These are phyloP conservation scores for Arvicanthis niloticus DNA, from an alignment of 2,113 vertebrate species.

Conservation along the genomic window DNA sequence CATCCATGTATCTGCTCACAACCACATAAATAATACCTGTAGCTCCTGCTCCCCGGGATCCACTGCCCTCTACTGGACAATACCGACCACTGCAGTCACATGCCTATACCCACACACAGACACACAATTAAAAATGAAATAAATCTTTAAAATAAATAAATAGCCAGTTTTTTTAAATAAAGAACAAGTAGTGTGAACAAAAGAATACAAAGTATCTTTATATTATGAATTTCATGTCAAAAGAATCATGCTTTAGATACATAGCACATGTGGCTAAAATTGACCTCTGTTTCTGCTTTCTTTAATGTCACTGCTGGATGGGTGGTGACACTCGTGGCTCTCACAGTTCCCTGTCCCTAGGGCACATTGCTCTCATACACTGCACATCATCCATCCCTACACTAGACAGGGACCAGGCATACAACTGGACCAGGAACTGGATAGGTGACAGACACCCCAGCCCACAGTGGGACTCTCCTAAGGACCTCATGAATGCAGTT, in stretches of 20 bases:
- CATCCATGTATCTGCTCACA: no score
- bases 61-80: background rate
- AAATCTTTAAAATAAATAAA: background rate
- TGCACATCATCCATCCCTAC: no score
- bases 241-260: background rate
- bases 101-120: background rate
- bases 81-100: background rate
- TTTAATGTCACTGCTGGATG: background rate
- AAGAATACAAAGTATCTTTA: background rate
- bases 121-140: background rate
- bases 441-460: accelerated
- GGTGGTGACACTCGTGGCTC: background rate
- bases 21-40: background rate
- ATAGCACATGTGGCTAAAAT: background rate
- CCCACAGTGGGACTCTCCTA: accelerated
- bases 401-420: no score
- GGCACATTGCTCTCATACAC: background rate
- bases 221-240: background rate
- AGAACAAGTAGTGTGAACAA: background rate
- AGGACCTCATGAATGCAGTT: background rate
- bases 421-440: background rate
- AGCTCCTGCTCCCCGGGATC: background rate
- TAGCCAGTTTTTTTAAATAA: background rate
- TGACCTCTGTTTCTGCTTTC: background rate
- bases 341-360: background rate